These are phyloP conservation scores for Brachyptera risi DNA, from an alignment of 2,888 invertebrate genomes.

Conservation along the genomic window DNA sequence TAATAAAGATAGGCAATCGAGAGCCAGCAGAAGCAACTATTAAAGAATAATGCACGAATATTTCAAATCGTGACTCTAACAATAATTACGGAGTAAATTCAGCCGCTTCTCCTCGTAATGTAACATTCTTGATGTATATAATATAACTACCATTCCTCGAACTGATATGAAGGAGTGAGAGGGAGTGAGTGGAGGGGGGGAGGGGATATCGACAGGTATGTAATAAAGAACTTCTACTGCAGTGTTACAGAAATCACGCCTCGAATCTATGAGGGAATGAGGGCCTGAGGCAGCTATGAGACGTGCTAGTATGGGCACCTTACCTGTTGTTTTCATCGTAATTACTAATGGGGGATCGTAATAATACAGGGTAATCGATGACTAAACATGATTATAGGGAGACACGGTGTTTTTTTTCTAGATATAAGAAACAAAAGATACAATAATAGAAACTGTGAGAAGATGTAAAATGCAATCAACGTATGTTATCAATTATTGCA, in stretches of 20 bases:
- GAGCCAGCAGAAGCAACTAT: not conserved
- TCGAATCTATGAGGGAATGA: not conserved
- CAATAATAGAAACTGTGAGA: not conserved
- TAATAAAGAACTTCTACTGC: not conserved
- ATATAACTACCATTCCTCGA: not conserved
- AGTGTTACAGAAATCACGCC: not conserved
- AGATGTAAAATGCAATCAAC: too few relatives aligned
- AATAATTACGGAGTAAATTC: constrained; percentile 6
- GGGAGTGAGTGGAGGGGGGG: not conserved
- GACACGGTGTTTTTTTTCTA: not conserved
- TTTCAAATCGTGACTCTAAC: not conserved
- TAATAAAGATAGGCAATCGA: too few relatives aligned
- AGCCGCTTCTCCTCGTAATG: not conserved
- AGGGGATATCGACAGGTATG: not conserved
- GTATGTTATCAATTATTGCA: too few relatives aligned
- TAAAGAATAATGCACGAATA: constrained; percentile 12
- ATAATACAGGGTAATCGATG: constrained; percentile 7
- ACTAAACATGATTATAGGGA: constrained; percentile 3
- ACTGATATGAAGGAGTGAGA: not conserved
- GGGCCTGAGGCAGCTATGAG: not conserved
- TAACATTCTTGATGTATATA: not conserved
- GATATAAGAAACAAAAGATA: not conserved
- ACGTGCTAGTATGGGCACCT: not conserved
- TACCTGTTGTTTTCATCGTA: not conserved
- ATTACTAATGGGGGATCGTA: constrained; percentile 13